Base-by-base conservation (phyloP, 1,140 invertebrate species). In the Araneus ventricosus region DNA sequence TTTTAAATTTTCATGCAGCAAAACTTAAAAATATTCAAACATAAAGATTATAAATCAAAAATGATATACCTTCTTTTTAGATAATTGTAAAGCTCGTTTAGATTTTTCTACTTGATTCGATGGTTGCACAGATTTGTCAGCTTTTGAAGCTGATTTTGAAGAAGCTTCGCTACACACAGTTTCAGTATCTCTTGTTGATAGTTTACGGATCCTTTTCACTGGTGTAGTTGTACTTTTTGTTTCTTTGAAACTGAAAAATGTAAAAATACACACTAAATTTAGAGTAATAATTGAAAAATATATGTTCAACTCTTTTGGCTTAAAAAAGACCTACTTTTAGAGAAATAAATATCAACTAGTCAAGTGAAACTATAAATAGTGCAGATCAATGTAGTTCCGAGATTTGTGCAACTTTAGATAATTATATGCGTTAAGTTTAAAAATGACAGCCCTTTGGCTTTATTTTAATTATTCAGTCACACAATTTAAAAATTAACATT, bases 21-120 rank as follows among this genome's bases (percentile, higher is more conserved):
- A 63, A 27, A 79, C 8, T 37, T 79, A 37, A 79, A 79, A 0
- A 79, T 3, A 37, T 34, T n/a, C 17, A 79, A 27, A 79, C 7
- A 4, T 20, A 37, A 27, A 79, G 30, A 67, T n/a, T n/a, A n/a
- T 88, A 39, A 37, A 52, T 5, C 39, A 61, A 20, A 57, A 67
- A 88, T 14, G 17, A 6, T 45, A 41, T 84, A 91, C 89, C 80
- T 91, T 91, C 59, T 91, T 91, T 63, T 61, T 91, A 37, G 75
- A 34, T 20, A 57, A 37, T n/a, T 59, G 70, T 41, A 79, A 84
- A 84, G 75, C 67, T 63, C 70, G 59, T 84, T 91, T 84, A 30
- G 30, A 17, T 91, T 82, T 84, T 8, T 90, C 70, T 39, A 45
- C 59, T n/a, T 41, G 89, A 84, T 24, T 61, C 41, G 75, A 41